Conservation (phyloP, 2,888 invertebrate species). For the Himalopsyche japonica region DNA sequence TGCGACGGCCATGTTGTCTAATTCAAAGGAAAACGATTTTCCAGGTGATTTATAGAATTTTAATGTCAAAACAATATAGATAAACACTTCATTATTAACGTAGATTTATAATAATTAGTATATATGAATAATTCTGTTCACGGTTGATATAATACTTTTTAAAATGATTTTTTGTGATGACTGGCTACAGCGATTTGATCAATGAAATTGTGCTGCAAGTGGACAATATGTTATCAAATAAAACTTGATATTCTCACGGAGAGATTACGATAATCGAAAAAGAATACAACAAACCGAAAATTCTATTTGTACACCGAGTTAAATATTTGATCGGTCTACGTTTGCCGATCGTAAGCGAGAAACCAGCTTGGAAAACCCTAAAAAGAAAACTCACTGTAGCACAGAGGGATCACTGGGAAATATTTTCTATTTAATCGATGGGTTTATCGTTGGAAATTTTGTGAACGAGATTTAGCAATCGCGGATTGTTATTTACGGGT, state of each 20-base stretch:
- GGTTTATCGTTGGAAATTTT: too few species aligned
- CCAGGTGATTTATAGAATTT: neutral
- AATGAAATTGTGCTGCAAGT: neutral
- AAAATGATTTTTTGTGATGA: neutral
- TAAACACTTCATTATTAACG: neutral
- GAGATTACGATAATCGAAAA: neutral
- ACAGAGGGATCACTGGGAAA: neutral
- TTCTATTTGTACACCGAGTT: neutral
- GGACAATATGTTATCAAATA: neutral
- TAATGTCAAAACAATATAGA: neutral
- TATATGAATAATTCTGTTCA: neutral
- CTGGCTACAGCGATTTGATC: neutral
- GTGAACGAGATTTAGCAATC: too few species aligned
- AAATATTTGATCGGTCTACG: neutral
- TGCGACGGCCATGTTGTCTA: conserved; percentile 2
- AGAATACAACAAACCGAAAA: neutral
- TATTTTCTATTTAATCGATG: neutral
- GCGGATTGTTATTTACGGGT: neutral
- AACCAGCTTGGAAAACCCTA: neutral
- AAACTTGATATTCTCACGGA: neutral
- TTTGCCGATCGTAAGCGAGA: neutral
- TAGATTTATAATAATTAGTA: neutral
- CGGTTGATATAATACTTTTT: neutral
- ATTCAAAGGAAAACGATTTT: neutral
- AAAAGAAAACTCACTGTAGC: neutral